A percentile compares a stretch with the other conserved stretches of the same genome.
Conservation (phyloP, 2,888 invertebrate genomes). For the Punctoribates punctum region DNA sequence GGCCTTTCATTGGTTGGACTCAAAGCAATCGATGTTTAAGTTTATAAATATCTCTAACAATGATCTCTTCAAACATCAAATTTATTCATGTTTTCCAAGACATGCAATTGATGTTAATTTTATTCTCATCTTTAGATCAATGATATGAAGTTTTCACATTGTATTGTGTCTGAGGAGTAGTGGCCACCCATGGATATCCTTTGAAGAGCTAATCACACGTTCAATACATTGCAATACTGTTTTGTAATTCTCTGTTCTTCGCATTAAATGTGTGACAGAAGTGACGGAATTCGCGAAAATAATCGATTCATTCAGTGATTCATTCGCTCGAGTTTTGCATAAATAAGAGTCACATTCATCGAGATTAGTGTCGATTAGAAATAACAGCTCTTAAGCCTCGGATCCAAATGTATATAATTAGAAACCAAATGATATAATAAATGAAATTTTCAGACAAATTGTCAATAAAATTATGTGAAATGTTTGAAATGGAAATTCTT, state of each 20-base stretch:
- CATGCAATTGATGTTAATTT: slow-evolving; percentile 17
- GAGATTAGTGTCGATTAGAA: slow-evolving; percentile 14
- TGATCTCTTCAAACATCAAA: not conserved
- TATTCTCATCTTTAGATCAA: slow-evolving; percentile 23
- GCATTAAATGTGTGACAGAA: slow-evolving; percentile 13
- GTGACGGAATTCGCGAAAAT: slow-evolving; percentile 25
- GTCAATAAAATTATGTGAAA: not conserved
- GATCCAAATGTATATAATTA: not conserved
- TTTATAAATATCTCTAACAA: not conserved
- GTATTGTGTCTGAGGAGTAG: not conserved
- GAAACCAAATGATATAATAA: not conserved
- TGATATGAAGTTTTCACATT: not conserved
- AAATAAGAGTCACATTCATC: slow-evolving; percentile 1
- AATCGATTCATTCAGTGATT: slow-evolving; percentile 27
- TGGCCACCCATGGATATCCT: slow-evolving; percentile 20
- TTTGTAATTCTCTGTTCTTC: not conserved
- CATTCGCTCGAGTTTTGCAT: not conserved
- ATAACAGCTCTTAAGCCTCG: not conserved
- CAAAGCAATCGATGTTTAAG: not conserved
- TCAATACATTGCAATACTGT: not conserved
- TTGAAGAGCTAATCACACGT: slow-evolving; percentile 23
- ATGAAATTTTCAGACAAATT: too few relatives aligned
- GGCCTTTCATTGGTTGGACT: not conserved
- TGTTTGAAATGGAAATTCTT: not conserved
- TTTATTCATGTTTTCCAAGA: slow-evolving; percentile 12